A percentile compares a stretch with the other conserved stretches of the same genome.
These are phyloP conservation scores for Lutraria lutraria DNA, from an alignment of 2,888 invertebrate species.

Conservation along the genomic window DNA sequence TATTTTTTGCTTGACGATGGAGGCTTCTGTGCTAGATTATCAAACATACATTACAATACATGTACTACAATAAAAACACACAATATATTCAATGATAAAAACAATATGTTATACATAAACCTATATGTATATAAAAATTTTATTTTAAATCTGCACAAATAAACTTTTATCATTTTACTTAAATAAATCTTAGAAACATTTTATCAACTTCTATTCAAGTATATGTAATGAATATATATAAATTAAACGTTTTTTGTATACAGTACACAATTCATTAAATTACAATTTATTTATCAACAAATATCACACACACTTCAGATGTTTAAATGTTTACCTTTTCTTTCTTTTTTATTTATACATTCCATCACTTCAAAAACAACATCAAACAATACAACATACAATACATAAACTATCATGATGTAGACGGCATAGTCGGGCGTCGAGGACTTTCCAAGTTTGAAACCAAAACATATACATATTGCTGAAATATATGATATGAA, in stretches of 20 bases:
- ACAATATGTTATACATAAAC: too few species aligned
- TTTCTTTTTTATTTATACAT: slow-evolving; percentile 55
- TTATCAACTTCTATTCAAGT: too few species aligned
- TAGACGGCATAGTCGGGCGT: slow-evolving; percentile 74
- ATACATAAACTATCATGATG: slow-evolving; percentile 73
- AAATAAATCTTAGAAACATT: too few species aligned
- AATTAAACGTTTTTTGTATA: too few species aligned
- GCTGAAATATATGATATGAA: slow-evolving; percentile 57
- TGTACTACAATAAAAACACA: too few species aligned
- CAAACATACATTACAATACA: too few species aligned
- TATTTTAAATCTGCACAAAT: too few species aligned
- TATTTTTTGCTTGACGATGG: neutral
- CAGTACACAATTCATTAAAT: neutral
- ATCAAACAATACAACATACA: slow-evolving; percentile 74
- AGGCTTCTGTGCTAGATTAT: too few species aligned
- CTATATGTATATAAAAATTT: too few species aligned
- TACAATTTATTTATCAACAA: neutral
- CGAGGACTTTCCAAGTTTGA: slow-evolving; percentile 70
- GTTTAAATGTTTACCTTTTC: slow-evolving; percentile 58
- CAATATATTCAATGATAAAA: too few species aligned
- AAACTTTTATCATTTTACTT: too few species aligned
- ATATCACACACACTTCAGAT: neutral
- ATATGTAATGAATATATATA: too few species aligned
- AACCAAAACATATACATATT: slow-evolving; percentile 74
- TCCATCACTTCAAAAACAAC: slow-evolving; percentile 69